Evolutionary conservation across 2,888 invertebrate genomes (phyloP).

Genomic region (Octodonta nipae): DNA sequence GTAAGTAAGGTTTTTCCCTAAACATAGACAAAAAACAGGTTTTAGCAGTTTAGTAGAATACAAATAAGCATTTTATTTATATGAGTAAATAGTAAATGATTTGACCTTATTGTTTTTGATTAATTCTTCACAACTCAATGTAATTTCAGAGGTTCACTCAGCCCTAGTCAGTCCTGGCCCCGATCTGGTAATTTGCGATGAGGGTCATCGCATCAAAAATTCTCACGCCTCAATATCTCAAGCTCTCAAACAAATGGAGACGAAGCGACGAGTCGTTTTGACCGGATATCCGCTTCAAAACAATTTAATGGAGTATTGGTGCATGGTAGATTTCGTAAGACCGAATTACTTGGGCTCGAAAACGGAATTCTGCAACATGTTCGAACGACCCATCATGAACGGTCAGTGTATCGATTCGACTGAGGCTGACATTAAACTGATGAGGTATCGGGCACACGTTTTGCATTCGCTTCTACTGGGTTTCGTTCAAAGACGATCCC

Average conservation of each 20-base stretch:
- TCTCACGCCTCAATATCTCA: slow-evolving; percentile 92
- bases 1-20: too few species aligned
- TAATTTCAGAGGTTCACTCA: slow-evolving; percentile 57
- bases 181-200: slow-evolving; percentile 88
- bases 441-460: slow-evolving; percentile 91
- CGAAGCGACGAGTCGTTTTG: slow-evolving; percentile 84
- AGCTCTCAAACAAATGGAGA: slow-evolving; percentile 86
- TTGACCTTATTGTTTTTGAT: too few species aligned
- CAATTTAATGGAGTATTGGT: slow-evolving; percentile 92
- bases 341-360: slow-evolving; percentile 95
- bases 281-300: slow-evolving; percentile 98
- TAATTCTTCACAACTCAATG: slow-evolving; percentile 4
- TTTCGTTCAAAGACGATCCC: slow-evolving; percentile 87
- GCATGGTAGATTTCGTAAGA: slow-evolving; percentile 97
- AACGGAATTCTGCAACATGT: slow-evolving; percentile 96
- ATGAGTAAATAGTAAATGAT: too few species aligned
- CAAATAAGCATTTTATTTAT: too few species aligned
- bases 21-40: too few species aligned
- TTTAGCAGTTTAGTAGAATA: too few species aligned
- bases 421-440: slow-evolving; percentile 80
- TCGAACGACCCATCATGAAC: slow-evolving; percentile 94
- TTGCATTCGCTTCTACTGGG: slow-evolving; percentile 86
- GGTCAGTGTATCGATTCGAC: slow-evolving; percentile 97
- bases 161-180: slow-evolving; percentile 84
- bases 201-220: slow-evolving; percentile 96